Evolutionary conservation across 1,140 invertebrate genomes (phyloP).

Genomic region (Cyphomyrmex costatus): DNA sequence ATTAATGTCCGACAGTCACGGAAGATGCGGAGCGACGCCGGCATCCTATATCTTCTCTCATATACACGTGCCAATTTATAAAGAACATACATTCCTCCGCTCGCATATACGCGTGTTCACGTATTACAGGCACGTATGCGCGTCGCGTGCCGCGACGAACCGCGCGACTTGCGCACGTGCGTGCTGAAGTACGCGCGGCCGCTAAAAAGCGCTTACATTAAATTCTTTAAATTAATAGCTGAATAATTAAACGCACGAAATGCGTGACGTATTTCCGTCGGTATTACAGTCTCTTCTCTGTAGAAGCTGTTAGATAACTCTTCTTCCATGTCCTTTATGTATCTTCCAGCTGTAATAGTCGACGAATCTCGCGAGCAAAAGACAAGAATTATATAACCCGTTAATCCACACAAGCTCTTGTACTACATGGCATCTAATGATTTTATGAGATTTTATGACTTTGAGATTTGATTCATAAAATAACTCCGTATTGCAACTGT

Average conservation of each 20-base stretch:
- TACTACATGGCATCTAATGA: neutral
- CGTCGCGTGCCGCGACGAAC: constrained; percentile 69
- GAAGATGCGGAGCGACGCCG: constrained; percentile 45
- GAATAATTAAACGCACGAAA: constrained; percentile 17
- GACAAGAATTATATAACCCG: neutral
- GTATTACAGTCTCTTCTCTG: neutral
- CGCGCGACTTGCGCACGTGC: constrained; percentile 58
- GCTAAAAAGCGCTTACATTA: constrained; percentile 55
- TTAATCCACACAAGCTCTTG: neutral
- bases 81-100: constrained; percentile 49
- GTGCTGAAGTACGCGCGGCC: neutral
- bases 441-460: neutral
- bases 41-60: neutral
- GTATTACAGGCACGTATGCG: neutral
- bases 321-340: neutral
- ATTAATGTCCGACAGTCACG: constrained; percentile 74
- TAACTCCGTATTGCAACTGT: neutral
- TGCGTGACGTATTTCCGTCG: neutral
- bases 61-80: constrained; percentile 52
- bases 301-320: neutral
- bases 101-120: constrained; percentile 11
- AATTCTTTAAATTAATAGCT: constrained; percentile 22
- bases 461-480: neutral
- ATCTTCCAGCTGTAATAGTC: neutral
- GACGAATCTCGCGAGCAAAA: neutral